phyloP scores from a whole-genome alignment of 2,888 invertebrate genomes.

The Chromoteleia sp. region DNA sequence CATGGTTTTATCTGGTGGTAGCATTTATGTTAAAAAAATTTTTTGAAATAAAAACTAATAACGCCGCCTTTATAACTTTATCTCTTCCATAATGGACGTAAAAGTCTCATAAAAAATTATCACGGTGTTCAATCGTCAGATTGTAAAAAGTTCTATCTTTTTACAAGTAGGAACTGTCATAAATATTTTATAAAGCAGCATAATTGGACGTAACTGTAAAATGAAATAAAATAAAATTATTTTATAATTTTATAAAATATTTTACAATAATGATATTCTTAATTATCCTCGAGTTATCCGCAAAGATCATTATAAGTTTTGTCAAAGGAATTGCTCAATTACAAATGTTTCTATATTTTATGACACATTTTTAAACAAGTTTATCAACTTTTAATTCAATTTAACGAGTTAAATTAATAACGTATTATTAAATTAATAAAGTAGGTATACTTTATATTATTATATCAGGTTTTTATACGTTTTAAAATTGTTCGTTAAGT shows the following conservation, averaged over 20 bases:
- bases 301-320: slow-evolving; percentile 31
- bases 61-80: slow-evolving; percentile 54
- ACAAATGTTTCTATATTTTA: background rate
- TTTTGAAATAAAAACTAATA: slow-evolving; percentile 53
- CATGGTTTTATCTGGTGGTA: slow-evolving; percentile 5
- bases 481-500: background rate
- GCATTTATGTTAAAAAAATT: slow-evolving; percentile 42
- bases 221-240: slow-evolving; percentile 58
- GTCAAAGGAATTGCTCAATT: slow-evolving; percentile 14
- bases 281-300: slow-evolving; percentile 25
- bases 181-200: slow-evolving; percentile 62
- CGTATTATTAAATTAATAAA: too few species aligned
- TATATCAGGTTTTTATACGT: background rate
- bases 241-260: slow-evolving; percentile 39
- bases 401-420: slow-evolving; percentile 11
- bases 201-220: slow-evolving; percentile 55
- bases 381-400: background rate
- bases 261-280: slow-evolving; percentile 49
- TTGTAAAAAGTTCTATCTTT: slow-evolving; percentile 67
- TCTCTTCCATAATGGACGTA: slow-evolving; percentile 46
- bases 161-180: slow-evolving; percentile 61
- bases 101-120: slow-evolving; percentile 65
- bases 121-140: slow-evolving; percentile 63
- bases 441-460: slow-evolving; percentile 15
- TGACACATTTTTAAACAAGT: slow-evolving; percentile 17